These are phyloP conservation scores for Trachelus stipa DNA, from an alignment of 2,888 invertebrate genomes.

Conservation along the genomic window DNA sequence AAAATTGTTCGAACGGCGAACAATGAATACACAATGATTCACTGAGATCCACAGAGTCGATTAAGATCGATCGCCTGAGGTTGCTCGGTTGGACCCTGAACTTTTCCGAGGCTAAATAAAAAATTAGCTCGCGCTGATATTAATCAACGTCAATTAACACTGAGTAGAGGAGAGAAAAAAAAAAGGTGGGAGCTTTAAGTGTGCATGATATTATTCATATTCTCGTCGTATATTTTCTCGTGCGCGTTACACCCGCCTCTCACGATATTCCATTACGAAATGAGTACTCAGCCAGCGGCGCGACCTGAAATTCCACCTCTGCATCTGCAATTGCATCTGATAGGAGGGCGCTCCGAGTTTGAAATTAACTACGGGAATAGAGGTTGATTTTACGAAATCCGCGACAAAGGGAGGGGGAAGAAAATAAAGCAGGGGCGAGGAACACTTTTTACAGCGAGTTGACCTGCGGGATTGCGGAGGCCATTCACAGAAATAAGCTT, in stretches of 20 bases:
- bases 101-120: background rate
- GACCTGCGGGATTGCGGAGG: background rate
- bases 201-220: background rate
- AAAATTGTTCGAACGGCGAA: background rate
- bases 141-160: background rate
- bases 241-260: background rate
- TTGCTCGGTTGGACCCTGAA: background rate
- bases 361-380: background rate
- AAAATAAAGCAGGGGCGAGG: conserved; percentile 20
- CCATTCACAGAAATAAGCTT: background rate
- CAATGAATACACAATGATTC: background rate
- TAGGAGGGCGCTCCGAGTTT: background rate
- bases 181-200: background rate
- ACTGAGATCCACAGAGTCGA: background rate
- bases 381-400: background rate
- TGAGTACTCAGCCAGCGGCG: background rate
- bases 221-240: background rate
- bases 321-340: background rate
- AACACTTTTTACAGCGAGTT: conserved; percentile 15
- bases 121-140: background rate
- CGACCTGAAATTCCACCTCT: background rate
- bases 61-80: background rate
- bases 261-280: background rate
- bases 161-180: background rate
- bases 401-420: background rate